Conservation (phyloP, 2,888 invertebrate genomes). For the Drosophila suboccidentalis region DNA sequence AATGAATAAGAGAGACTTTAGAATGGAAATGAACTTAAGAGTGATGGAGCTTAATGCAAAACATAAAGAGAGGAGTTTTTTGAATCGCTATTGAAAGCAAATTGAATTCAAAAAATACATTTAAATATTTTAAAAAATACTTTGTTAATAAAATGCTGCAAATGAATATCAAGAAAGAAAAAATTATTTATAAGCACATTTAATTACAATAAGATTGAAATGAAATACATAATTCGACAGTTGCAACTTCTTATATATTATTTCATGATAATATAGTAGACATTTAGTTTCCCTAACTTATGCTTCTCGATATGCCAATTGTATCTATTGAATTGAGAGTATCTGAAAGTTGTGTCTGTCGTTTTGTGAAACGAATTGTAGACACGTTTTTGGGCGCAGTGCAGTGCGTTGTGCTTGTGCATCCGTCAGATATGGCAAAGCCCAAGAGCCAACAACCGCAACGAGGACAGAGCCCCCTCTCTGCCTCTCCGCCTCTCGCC, state of each 20-base stretch:
- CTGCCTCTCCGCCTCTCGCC: background rate
- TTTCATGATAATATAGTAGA: no score
- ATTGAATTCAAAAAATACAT: no score
- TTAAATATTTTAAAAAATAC: no score
- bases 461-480: conserved; percentile 58
- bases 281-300: background rate
- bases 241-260: background rate
- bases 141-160: background rate
- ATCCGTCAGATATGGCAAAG: conserved; percentile 61
- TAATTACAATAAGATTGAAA: no score
- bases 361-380: conserved; percentile 4
- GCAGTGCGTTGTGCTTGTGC: conserved; percentile 58
- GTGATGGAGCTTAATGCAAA: background rate
- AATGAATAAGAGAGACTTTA: background rate
- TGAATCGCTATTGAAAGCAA: background rate
- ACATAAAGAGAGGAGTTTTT: background rate
- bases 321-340: conserved; percentile 28
- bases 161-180: background rate
- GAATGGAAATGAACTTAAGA: background rate
- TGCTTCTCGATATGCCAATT: background rate
- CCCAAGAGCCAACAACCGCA: conserved; percentile 73
- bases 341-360: conserved; percentile 31
- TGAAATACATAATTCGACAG: background rate
- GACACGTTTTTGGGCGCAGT: conserved; percentile 47
- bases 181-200: no score